A percentile compares a stretch with the other conserved stretches of the same genome.
Evolutionary conservation across 2,888 invertebrate species (phyloP).

Genomic region (Calliopum simillimum): DNA sequence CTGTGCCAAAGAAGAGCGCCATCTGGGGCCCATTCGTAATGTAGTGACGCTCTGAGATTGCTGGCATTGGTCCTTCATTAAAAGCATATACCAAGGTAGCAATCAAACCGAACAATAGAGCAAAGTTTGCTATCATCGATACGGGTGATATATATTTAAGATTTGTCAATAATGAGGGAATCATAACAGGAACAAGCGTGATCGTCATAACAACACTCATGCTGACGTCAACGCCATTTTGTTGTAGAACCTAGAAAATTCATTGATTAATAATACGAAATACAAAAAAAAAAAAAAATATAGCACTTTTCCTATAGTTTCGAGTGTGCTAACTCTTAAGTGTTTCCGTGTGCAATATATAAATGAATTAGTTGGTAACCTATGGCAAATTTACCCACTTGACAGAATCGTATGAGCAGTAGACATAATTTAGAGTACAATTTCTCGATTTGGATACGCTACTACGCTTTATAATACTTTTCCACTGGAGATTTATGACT

Average conservation of each 20-base stretch:
- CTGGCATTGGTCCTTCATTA: slow-evolving; percentile 76
- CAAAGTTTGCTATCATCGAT: slow-evolving; percentile 81
- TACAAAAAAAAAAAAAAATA: not conserved
- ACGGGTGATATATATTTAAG: slow-evolving; percentile 73
- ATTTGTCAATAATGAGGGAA: slow-evolving; percentile 62
- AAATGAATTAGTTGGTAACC: too few species aligned
- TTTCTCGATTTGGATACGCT: too few species aligned
- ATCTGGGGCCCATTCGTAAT: slow-evolving; percentile 72
- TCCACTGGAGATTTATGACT: too few species aligned
- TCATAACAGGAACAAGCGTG: slow-evolving; percentile 59
- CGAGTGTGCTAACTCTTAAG: too few species aligned
- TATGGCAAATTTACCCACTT: not conserved
- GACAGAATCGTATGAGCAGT: too few species aligned
- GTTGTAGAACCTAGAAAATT: slow-evolving; percentile 67
- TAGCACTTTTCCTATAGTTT: not conserved
- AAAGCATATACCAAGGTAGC: slow-evolving; percentile 83
- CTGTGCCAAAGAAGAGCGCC: slow-evolving; percentile 96
- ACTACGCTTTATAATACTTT: too few species aligned
- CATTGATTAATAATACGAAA: not conserved
- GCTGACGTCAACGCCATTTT: slow-evolving; percentile 57
- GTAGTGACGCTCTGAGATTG: slow-evolving; percentile 71
- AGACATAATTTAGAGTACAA: too few species aligned
- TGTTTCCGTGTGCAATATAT: too few species aligned
- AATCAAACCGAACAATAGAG: slow-evolving; percentile 76
- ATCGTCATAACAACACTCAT: slow-evolving; percentile 57